A percentile compares a stretch with the other conserved stretches of the same genome.
phyloP scores from a whole-genome alignment of 2,888 invertebrate genomes.

The Thymelicus lineola region DNA sequence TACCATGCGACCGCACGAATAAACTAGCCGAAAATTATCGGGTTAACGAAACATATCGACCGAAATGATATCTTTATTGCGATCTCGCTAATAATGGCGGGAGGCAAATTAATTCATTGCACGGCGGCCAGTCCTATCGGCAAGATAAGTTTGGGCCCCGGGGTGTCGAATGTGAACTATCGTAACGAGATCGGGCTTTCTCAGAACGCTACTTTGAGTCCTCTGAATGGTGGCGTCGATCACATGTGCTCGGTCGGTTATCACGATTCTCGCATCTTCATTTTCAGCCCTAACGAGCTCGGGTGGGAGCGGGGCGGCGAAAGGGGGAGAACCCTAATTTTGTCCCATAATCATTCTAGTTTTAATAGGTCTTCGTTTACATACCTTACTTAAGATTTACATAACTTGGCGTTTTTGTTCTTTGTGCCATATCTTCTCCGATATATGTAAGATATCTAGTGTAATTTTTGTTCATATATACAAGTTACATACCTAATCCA shows the following conservation, averaged over 20 bases:
- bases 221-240: conserved; percentile 48
- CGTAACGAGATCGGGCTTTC: conserved; percentile 76
- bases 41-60: conserved; percentile 57
- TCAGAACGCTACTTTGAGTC: conserved; percentile 65
- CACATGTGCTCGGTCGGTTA: conserved; percentile 58
- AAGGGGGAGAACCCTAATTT: background rate
- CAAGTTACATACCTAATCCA: too few species aligned
- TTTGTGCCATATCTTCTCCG: too few species aligned
- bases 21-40: conserved; percentile 64
- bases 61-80: conserved; percentile 73
- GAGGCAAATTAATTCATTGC: conserved; percentile 79
- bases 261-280: conserved; percentile 53
- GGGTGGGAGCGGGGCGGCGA: background rate
- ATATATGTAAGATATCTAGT: too few species aligned
- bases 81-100: conserved; percentile 75
- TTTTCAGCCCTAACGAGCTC: conserved; percentile 19
- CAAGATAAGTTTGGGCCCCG: conserved; percentile 67
- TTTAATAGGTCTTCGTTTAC: background rate
- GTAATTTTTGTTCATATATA: too few species aligned
- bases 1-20: conserved; percentile 57
- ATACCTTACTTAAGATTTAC: background rate
- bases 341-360: conserved; percentile 6
- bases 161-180: conserved; percentile 71
- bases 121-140: conserved; percentile 66
- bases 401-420: background rate